Evolutionary conservation across 2,797 vertebrate genomes (phyloP).

Genomic region (Muscicapa comitata): DNA sequence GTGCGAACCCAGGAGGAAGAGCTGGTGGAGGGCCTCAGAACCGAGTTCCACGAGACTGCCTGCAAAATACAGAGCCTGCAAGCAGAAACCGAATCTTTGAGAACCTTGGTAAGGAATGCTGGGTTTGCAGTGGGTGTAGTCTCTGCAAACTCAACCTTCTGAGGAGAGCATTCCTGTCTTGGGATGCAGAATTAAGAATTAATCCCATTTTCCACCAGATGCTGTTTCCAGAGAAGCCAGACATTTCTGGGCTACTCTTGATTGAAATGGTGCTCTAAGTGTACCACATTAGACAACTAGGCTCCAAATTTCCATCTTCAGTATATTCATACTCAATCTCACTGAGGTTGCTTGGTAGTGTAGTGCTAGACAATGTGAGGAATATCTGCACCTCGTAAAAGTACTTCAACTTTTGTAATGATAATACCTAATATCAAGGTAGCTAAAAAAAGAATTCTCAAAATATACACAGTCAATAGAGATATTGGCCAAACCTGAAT

Average conservation of each 20-base stretch:
- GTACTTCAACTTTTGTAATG: not conserved
- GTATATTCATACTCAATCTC: not conserved
- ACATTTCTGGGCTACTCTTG: not conserved
- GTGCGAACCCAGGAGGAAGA: constrained; percentile 83
- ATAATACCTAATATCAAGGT: not conserved
- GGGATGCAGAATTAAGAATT: not conserved
- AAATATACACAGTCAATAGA: not conserved
- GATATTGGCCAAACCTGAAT: not conserved
- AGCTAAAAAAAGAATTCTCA: not conserved
- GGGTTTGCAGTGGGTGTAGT: not conserved
- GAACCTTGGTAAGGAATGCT: constrained; percentile 79
- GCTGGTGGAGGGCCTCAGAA: constrained; percentile 83
- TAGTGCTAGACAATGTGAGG: not conserved
- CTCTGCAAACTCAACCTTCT: not conserved
- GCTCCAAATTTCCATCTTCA: not conserved
- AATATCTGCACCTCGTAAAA: not conserved
- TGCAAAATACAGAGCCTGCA: constrained; percentile 91
- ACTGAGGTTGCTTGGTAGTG: not conserved
- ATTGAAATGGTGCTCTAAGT: not conserved
- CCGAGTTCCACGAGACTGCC: constrained; percentile 80
- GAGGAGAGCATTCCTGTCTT: not conserved
- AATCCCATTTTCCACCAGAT: not conserved
- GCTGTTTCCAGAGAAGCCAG: not conserved
- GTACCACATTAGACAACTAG: not conserved
- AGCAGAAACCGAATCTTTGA: constrained; percentile 88